Conservation (phyloP, 2,888 invertebrate genomes). For the Bembecia ichneumoniformis region DNA sequence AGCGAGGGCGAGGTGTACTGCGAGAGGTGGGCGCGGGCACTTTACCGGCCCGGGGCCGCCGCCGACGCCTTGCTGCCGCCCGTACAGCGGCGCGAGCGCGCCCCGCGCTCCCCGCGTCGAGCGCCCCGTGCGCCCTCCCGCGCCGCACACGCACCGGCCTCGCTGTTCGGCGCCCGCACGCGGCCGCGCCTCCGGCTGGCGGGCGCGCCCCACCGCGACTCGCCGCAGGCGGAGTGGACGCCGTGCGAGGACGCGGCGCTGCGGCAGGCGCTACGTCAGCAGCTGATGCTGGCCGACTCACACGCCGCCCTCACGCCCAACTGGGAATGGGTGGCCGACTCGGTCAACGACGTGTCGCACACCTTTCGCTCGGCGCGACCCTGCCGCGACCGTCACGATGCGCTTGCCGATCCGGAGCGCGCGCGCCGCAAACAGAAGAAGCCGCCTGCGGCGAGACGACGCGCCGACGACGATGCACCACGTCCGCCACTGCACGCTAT, state of each 20-base stretch:
- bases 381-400: conserved; percentile 92
- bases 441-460: conserved; percentile 76
- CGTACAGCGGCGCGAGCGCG: conserved; percentile 75
- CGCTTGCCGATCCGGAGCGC: conserved; percentile 84
- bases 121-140: conserved; percentile 75
- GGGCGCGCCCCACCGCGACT: conserved; percentile 79
- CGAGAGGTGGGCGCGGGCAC: conserved; percentile 85
- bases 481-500: conserved; percentile 66
- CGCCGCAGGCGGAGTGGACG: conserved; percentile 94
- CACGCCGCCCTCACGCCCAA: conserved; percentile 92
- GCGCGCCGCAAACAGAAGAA: conserved; percentile 91
- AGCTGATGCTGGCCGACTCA: conserved; percentile 74
- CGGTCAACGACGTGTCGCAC: conserved; percentile 89
- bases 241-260: conserved; percentile 92
- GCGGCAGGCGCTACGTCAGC: conserved; percentile 83
- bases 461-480: conserved; percentile 73
- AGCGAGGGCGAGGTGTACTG: conserved; percentile 94
- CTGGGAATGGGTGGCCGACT: conserved; percentile 95
- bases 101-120: conserved; percentile 68
- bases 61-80: conserved; percentile 80
- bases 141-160: conserved; percentile 80
- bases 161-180: conserved; percentile 76
- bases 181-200: conserved; percentile 70
- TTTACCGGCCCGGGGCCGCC: conserved; percentile 84
- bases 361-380: conserved; percentile 92